Evolutionary conservation across 2,888 invertebrate genomes (phyloP).

Genomic region (Elysia crispata): DNA sequence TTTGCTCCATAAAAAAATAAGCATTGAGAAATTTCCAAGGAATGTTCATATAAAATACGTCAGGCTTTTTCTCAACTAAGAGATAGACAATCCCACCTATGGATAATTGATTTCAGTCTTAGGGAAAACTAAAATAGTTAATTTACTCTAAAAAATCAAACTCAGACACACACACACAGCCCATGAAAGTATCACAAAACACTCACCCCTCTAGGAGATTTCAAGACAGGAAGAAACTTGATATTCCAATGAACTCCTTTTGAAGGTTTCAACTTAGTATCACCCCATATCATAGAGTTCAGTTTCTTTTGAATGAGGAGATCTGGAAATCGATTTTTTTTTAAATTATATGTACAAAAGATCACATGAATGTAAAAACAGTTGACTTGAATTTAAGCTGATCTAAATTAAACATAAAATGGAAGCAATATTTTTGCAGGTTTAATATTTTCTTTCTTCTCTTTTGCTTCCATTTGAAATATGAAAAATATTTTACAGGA

Average conservation of each 20-base stretch:
- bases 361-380: too few relatives aligned
- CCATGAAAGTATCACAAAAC: background rate
- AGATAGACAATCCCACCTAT: too few relatives aligned
- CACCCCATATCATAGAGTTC: conserved; percentile 63
- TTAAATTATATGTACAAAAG: too few relatives aligned
- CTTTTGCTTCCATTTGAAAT: too few relatives aligned
- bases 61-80: too few relatives aligned
- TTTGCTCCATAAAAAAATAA: background rate
- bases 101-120: too few relatives aligned
- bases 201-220: conserved; percentile 54
- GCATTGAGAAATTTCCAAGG: too few relatives aligned
- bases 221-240: conserved; percentile 58
- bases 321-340: conserved; percentile 50
- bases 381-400: background rate
- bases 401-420: background rate
- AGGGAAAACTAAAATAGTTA: too few relatives aligned
- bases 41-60: too few relatives aligned
- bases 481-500: too few relatives aligned
- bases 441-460: background rate
- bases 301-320: conserved; percentile 56
- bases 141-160: too few relatives aligned
- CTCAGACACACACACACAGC: background rate
- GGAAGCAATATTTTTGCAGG: background rate
- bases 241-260: conserved; percentile 67
- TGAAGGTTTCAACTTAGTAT: conserved; percentile 51